Conservation (phyloP, 2,888 invertebrate genomes). For the Smittia aterrima region DNA sequence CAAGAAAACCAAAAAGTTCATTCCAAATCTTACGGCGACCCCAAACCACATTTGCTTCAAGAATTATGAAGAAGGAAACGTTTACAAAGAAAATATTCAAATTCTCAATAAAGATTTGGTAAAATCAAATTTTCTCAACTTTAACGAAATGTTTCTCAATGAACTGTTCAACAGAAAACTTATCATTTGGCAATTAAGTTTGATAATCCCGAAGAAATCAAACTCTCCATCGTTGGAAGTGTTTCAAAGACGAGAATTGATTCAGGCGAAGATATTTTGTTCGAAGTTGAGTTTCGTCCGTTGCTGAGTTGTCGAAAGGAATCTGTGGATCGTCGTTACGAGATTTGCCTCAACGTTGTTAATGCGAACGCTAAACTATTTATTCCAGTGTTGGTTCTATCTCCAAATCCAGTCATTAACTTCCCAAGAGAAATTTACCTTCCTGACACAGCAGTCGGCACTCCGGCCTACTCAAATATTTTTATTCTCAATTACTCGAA, state of each 20-base stretch:
- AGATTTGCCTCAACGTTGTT: conserved; percentile 11
- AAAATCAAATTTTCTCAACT: neutral
- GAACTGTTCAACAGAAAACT: neutral
- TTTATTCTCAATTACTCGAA: conserved; percentile 30
- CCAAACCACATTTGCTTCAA: conserved; percentile 29
- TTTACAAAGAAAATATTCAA: conserved; percentile 26
- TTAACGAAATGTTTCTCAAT: neutral
- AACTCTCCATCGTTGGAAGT: neutral
- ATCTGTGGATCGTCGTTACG: conserved; percentile 20
- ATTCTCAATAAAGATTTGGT: conserved; percentile 28
- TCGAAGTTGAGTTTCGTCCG: conserved; percentile 25
- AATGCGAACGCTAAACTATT: conserved; percentile 7
- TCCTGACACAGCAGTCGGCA: neutral
- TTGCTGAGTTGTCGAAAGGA: neutral
- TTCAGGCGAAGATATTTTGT: neutral
- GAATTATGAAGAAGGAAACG: conserved; percentile 25
- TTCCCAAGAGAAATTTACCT: conserved; percentile 27
- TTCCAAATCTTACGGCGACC: conserved; percentile 4
- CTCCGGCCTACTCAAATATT: conserved; percentile 35
- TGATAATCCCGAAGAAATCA: conserved; percentile 28
- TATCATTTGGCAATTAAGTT: conserved; percentile 24
- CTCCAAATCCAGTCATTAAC: conserved; percentile 23
- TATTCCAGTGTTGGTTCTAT: conserved; percentile 32
- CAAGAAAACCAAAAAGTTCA: conserved; percentile 11
- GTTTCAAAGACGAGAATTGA: neutral